A percentile compares a stretch with the other conserved stretches of the same genome.
phyloP scores from a whole-genome alignment of 2,888 invertebrate genomes.

The Cephonodes hylas region DNA sequence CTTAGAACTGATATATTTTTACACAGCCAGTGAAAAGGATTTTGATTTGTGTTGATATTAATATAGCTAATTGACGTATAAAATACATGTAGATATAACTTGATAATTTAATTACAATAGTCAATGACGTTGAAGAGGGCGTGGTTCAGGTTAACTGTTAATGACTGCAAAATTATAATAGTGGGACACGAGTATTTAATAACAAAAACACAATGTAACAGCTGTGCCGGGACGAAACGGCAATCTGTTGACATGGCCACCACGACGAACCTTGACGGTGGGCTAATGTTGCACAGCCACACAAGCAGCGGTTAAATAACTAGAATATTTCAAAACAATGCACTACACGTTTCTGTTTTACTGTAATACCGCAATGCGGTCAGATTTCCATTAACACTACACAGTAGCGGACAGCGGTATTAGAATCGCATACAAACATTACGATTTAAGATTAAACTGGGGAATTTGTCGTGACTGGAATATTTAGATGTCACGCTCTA shows the following conservation, averaged over 20 bases:
- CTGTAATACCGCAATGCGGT: background rate
- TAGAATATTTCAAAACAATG: background rate
- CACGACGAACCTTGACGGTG: constrained; percentile 44
- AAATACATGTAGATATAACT: no score
- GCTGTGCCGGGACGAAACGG: constrained; percentile 37
- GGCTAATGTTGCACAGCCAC: constrained; percentile 31
- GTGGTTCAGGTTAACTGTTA: background rate
- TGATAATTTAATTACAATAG: background rate
- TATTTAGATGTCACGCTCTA: background rate
- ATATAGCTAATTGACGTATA: background rate
- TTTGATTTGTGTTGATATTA: background rate
- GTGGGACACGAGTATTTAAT: background rate
- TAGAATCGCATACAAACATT: background rate
- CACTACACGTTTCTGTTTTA: background rate
- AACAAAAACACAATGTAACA: constrained; percentile 31
- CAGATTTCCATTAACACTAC: background rate
- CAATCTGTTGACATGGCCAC: constrained; percentile 42
- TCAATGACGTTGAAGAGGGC: background rate
- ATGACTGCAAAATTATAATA: background rate
- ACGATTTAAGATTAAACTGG: background rate
- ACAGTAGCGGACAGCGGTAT: background rate
- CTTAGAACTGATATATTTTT: no score
- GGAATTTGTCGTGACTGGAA: background rate
- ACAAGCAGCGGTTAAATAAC: constrained; percentile 19
- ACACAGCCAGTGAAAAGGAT: no score